Evolutionary conservation across 2,113 vertebrate species (phyloP), one percentile per base, ranked within the genome.

Genomic region (Labeo rohita): DNA sequence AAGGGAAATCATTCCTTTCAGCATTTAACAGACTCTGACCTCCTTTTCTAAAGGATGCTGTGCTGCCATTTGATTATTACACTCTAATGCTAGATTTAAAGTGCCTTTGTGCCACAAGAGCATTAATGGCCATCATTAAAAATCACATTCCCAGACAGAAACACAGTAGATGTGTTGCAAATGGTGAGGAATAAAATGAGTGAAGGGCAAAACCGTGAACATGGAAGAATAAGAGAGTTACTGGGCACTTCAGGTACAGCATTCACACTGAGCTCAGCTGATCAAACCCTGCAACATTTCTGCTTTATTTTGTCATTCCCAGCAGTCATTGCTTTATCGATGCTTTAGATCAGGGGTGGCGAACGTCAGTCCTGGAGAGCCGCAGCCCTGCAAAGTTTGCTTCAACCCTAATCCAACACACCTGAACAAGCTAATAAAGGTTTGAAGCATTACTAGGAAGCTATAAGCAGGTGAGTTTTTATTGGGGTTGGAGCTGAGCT

Each of bases 91-190:
- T 79, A 84, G 54, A 80, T 49, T 70, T 45, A 36, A 83, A 75
- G 59, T 68, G 61, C 13, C 72, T 54, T 65, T 47, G 72, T 68
- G 79, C 73, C 16, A 84, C 34, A 65, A 61, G 70, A 49, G 47
- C 83, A 82, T 76, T 89, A 84, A 76, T 79, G 49, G 72, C 73
- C 39, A 43, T 80, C 66, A 84, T 45, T 43, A 75, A 70, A 75
- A 59, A 84, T 7, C 16, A 36, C 13, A 77, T 75, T 80, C 15
- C 15, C 10, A 73, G 6, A 45, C 75, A 76, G 34, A 56, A 85
- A 81, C 54, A 77, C 12, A 47, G 47, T 39, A 52, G 73, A 75
- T 75, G n/a, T 45, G 16, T 43, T 72, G 21, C 74, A 47, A 28
- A 75, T 45, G 43, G 21, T 10, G 21, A 43, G 54, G 21, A 8